Evolutionary conservation across 1,140 invertebrate species (phyloP).

Genomic region (Neuroterus valhalla): DNA sequence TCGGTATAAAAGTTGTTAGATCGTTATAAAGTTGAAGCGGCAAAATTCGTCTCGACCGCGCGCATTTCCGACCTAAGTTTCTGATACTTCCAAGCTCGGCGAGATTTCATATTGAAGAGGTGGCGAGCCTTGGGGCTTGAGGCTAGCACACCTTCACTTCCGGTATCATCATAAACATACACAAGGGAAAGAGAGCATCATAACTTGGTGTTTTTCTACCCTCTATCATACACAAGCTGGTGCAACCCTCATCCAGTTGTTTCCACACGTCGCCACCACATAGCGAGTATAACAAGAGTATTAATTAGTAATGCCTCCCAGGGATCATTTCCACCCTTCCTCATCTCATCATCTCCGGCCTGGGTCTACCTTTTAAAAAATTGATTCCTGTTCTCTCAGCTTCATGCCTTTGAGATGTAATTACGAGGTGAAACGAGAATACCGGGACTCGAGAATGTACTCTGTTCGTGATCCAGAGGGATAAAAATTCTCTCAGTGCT

Average conservation of each 20-base stretch:
- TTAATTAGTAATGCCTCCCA: constrained; percentile 26
- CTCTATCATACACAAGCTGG: constrained; percentile 6
- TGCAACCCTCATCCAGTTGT: constrained; percentile 12
- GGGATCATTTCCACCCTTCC: constrained; percentile 25
- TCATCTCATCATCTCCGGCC: constrained; percentile 9
- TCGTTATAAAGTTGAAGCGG: too few relatives aligned
- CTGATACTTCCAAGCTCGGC: not conserved
- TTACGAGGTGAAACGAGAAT: constrained; percentile 25
- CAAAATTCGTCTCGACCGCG: too few relatives aligned
- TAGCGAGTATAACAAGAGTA: not conserved
- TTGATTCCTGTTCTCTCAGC: constrained; percentile 22
- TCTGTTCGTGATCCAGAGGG: constrained; percentile 17
- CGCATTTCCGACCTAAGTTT: not conserved
- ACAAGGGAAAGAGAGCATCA: constrained; percentile 14
- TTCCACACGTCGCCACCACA: not conserved
- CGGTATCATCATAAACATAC: not conserved
- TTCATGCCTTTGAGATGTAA: constrained; percentile 25
- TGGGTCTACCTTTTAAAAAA: constrained; percentile 28
- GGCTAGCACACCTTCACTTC: not conserved
- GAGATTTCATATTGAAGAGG: not conserved
- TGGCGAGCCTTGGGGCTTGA: not conserved
- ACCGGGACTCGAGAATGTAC: not conserved
- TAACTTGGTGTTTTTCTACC: not conserved
- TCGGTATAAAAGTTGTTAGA: too few relatives aligned
- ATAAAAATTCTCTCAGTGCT: constrained; percentile 24